Evolutionary conservation across 2,888 invertebrate species (phyloP).

Genomic region (Marronus borbonicus): DNA sequence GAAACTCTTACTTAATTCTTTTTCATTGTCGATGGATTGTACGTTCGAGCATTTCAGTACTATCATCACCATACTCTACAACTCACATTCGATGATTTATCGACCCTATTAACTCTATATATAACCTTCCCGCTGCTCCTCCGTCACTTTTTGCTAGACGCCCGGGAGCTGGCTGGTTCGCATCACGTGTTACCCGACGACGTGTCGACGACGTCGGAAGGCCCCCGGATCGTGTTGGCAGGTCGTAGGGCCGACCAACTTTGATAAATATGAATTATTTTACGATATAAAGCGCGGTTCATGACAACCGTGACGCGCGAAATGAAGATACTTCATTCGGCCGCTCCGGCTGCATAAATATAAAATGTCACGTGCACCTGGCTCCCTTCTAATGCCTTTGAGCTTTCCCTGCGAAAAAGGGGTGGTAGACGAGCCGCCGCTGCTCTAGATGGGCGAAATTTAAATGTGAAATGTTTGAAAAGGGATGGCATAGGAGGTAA

Average conservation of each 20-base stretch:
- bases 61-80: neutral
- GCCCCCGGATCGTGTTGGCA: too few species aligned
- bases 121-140: neutral
- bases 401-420: neutral
- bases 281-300: constrained; percentile 51
- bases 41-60: neutral
- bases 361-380: constrained; percentile 43
- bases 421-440: neutral
- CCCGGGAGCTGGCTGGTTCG: constrained; percentile 51
- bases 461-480: too few species aligned
- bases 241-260: constrained; percentile 38
- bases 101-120: constrained; percentile 34
- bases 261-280: constrained; percentile 57
- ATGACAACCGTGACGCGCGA: constrained; percentile 56
- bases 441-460: neutral
- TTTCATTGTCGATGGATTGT: too few species aligned
- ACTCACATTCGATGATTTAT: constrained; percentile 25
- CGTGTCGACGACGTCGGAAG: constrained; percentile 42
- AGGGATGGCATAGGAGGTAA: too few species aligned
- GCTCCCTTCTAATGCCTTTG: neutral
- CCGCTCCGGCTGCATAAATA: constrained; percentile 45
- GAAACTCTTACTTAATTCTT: too few species aligned
- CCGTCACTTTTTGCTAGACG: constrained; percentile 41
- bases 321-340: constrained; percentile 57
- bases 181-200: constrained; percentile 53